Conservation (phyloP, 2,113 vertebrate species). For the Mormyrus lacerda region DNA sequence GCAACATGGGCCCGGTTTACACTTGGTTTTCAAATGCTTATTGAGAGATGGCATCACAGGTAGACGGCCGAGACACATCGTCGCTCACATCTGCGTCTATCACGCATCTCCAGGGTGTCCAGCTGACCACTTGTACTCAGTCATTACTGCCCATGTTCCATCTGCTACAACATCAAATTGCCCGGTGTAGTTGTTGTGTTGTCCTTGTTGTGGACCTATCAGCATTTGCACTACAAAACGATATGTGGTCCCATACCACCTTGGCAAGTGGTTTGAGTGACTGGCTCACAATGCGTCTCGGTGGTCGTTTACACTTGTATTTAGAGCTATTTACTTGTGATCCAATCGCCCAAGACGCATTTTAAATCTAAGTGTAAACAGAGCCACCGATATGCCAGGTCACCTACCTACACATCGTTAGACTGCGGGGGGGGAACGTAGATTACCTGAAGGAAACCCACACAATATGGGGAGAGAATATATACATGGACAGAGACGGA, state of each 20-base stretch:
- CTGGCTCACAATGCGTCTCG: background rate
- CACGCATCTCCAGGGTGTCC: background rate
- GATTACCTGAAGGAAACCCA: background rate
- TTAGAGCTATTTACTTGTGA: background rate
- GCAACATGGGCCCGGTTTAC: background rate
- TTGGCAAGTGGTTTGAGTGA: background rate
- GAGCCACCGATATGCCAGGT: background rate
- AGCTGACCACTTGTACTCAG: background rate
- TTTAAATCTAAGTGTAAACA: background rate
- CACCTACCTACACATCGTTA: background rate
- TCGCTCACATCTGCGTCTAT: background rate
- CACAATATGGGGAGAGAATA: background rate
- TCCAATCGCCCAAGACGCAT: background rate
- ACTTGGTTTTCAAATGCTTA: background rate
- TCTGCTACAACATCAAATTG: background rate
- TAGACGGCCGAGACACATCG: background rate
- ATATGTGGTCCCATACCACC: background rate
- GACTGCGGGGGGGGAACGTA: background rate
- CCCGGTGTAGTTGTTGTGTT: background rate
- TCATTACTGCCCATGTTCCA: background rate
- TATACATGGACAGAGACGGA: background rate
- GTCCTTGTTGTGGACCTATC: background rate
- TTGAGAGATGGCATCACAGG: background rate
- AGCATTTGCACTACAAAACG: background rate
- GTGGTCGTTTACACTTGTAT: background rate